Conservation (phyloP, 2,888 invertebrate genomes). For the Listrodromus nycthemerus region DNA sequence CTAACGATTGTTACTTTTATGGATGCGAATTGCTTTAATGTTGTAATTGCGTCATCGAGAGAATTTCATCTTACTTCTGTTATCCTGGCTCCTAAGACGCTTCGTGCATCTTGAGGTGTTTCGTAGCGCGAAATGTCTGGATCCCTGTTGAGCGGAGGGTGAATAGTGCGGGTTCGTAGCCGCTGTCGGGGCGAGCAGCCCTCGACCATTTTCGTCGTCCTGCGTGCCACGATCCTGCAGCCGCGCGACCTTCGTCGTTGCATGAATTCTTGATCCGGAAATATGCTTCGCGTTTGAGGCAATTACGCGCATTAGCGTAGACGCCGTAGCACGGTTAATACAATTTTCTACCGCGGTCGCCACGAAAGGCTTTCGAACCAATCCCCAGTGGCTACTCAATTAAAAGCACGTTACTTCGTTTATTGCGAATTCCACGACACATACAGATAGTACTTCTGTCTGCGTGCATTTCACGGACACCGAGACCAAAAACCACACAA, state of each 20-base stretch:
- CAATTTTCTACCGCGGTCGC: constrained; percentile 14
- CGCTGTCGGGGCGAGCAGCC: constrained; percentile 45
- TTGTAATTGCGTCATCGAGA: background rate
- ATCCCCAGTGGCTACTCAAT: constrained; percentile 14
- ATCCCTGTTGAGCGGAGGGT: constrained; percentile 75
- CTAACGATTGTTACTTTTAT: background rate
- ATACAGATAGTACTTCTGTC: too few relatives aligned
- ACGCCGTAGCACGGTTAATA: constrained; percentile 68
- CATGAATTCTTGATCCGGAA: constrained; percentile 80
- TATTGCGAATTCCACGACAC: background rate
- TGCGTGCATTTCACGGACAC: too few relatives aligned
- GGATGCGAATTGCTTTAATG: background rate
- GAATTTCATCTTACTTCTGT: constrained; percentile 44
- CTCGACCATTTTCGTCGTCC: constrained; percentile 38
- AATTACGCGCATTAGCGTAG: constrained; percentile 80
- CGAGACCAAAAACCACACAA: too few relatives aligned
- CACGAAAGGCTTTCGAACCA: background rate
- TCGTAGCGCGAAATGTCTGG: constrained; percentile 47
- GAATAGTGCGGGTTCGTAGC: constrained; percentile 69
- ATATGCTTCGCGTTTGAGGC: constrained; percentile 83
- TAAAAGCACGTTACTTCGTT: constrained; percentile 28
- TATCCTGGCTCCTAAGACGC: constrained; percentile 67
- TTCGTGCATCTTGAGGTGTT: constrained; percentile 56
- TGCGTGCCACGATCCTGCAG: constrained; percentile 47
- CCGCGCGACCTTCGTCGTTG: constrained; percentile 68